Evolutionary conservation across 1,140 invertebrate genomes (phyloP), one percentile per base, ranked within the genome.

Genomic region (Hyles euphorbiae): DNA sequence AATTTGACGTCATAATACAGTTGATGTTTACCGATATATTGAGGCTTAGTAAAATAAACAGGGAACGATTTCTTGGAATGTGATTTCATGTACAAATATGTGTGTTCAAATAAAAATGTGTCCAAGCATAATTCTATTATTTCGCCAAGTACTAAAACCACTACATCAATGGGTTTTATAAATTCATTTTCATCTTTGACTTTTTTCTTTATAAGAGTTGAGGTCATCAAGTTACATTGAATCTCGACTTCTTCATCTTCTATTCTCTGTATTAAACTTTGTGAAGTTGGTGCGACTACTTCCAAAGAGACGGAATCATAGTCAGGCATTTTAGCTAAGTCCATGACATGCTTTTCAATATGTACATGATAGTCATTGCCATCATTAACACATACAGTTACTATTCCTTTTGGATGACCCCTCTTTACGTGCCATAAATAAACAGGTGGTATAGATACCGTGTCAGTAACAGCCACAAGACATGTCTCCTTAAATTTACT

Each of bases 11-110:
- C 67, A 53, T 80, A 88, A 50, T 71, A 78, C 55, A 63, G 60
- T 12, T 88, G 77, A 67, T 88, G 79, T 45, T 56, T 70, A 6
- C 85, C 85, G 43, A 77, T 68, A 34, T 71, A 60, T 60, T 80
- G 73, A 6, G 64, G 52, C 72, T 83, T 83, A 10, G 63, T 74
- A 46, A 86, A 81, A 56, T 73, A 65, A 12, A 83, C 68, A 12
- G 60, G 33, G 50, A 78, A 67, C 40, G 61, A 63, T 36, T 40
- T 53, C 57, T 70, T 73, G n/a, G 66, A 68, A 53, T 66, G 56
- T 3, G 74, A 63, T 12, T 12, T n/a, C 36, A 87, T 48, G 57
- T 52, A 56, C 34, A 80, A 50, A 67, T 68, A 80, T 1, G 72
- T 78, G 5, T 65, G 46, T 40, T 83, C 70, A 58, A 88, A 75